Conservation (phyloP, 2,113 vertebrate species). For the Cyprinodon variegatus region DNA sequence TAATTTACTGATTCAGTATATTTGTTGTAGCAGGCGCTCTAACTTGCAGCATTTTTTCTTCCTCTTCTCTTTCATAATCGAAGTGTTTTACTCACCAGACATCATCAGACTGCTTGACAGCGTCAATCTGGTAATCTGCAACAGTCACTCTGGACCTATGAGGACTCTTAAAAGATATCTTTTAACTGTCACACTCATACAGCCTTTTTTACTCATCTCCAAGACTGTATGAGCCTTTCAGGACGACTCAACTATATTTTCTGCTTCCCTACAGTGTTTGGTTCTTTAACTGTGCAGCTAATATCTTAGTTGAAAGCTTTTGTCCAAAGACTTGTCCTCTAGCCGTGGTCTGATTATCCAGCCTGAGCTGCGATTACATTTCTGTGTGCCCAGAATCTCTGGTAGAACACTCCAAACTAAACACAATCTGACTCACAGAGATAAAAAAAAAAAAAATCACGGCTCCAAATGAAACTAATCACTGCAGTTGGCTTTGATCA, state of each 20-base stretch:
- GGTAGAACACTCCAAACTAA: constrained; percentile 9
- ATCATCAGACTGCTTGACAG: constrained; percentile 38
- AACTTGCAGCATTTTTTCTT: neutral
- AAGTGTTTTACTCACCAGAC: constrained; percentile 11
- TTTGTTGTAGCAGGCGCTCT: neutral
- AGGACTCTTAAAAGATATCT: constrained; percentile 12
- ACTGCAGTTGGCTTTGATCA: constrained; percentile 24
- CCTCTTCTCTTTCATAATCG: neutral
- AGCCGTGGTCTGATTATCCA: constrained; percentile 16
- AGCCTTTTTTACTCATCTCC: constrained; percentile 4
- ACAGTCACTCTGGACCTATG: constrained; percentile 17
- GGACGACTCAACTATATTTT: constrained; percentile 5
- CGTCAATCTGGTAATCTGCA: constrained; percentile 28
- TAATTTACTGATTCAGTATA: neutral
- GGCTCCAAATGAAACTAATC: constrained; percentile 15
- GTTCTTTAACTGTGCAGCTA: constrained; percentile 2
- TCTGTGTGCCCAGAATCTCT: neutral
- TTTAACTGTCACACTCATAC: neutral
- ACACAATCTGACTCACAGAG: constrained; percentile 5
- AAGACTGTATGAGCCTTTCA: constrained; percentile 16
- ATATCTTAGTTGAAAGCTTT: constrained; percentile 6
- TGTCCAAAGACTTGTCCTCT: constrained; percentile 16
- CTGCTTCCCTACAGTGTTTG: neutral
- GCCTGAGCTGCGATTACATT: constrained; percentile 3
- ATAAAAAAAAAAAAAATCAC: neutral